A percentile compares a stretch with the other conserved stretches of the same genome.
Evolutionary conservation across 2,888 invertebrate genomes (phyloP).

Genomic region (Siphlonurus alternatus): DNA sequence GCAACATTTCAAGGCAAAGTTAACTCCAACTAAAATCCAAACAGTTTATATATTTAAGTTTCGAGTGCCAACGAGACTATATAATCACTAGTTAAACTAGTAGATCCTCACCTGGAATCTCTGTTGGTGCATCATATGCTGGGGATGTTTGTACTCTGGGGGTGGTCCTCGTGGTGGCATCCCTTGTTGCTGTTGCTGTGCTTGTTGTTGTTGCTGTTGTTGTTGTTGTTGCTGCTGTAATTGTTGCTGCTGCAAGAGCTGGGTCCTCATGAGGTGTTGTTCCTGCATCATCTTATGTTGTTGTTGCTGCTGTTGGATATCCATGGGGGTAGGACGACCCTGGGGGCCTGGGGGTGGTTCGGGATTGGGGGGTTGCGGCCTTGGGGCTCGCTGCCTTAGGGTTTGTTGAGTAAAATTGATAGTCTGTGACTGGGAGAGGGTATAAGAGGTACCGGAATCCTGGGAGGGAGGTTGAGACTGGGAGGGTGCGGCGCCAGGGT

Average conservation of each 20-base stretch:
- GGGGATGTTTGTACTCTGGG: slow-evolving; percentile 59
- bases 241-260: slow-evolving; percentile 23
- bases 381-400: slow-evolving; percentile 46
- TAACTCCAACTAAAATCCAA: too few relatives aligned
- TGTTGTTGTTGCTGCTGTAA: slow-evolving; percentile 29
- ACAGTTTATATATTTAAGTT: too few relatives aligned
- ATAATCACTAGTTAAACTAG: too few relatives aligned
- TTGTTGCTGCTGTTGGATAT: slow-evolving; percentile 4
- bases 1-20: too few relatives aligned
- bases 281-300: slow-evolving; percentile 3
- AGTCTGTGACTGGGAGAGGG: slow-evolving; percentile 49
- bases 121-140: slow-evolving; percentile 29
- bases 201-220: slow-evolving; percentile 20
- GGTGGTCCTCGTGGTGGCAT: slow-evolving; percentile 47
- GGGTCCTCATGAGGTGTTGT: slow-evolving; percentile 11
- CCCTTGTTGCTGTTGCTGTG: slow-evolving; percentile 17
- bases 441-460: not conserved
- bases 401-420: slow-evolving; percentile 68
- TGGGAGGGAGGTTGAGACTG: not conserved
- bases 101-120: slow-evolving; percentile 33
- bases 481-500: not conserved
- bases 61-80: too few relatives aligned
- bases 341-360: slow-evolving; percentile 3
- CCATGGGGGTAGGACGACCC: slow-evolving; percentile 1
- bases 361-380: slow-evolving; percentile 26